A percentile compares a stretch with the other conserved stretches of the same genome.
phyloP scores from a whole-genome alignment of 2,113 vertebrate genomes.

The Edolisoma coerulescens region DNA sequence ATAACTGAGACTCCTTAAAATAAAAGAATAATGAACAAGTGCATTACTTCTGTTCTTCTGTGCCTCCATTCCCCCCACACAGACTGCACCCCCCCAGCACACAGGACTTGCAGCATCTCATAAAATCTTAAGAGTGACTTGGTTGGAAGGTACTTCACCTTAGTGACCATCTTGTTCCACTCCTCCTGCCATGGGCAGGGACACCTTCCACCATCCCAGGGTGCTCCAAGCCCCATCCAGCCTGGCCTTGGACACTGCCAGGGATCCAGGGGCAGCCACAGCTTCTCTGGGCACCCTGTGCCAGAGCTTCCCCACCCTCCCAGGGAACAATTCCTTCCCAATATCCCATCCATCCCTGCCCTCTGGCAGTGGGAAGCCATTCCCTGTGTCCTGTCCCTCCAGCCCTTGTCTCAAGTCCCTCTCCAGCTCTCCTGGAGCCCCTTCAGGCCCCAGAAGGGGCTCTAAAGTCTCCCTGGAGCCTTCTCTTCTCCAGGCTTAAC shows the following conservation, averaged over 20 bases:
- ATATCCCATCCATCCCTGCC: neutral
- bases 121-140: fast-evolving
- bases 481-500: neutral
- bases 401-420: neutral
- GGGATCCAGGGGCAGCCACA: neutral
- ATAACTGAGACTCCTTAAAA: neutral
- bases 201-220: neutral
- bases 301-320: fast-evolving
- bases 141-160: neutral
- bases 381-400: neutral
- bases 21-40: neutral
- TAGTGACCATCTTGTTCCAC: neutral
- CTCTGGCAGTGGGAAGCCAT: neutral
- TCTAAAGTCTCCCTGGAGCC: neutral
- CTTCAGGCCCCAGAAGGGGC: neutral
- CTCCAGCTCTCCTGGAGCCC: neutral
- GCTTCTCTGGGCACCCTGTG: neutral
- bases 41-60: neutral
- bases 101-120: neutral
- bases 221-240: fast-evolving
- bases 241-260: neutral
- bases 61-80: neutral
- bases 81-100: neutral
- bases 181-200: neutral
- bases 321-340: neutral